Percentiles rank a stretch among this genome's conserved stretches.
These are phyloP conservation scores for Craterocephalus amniculus DNA, from an alignment of 2,797 vertebrate genomes.

Conservation along the genomic window DNA sequence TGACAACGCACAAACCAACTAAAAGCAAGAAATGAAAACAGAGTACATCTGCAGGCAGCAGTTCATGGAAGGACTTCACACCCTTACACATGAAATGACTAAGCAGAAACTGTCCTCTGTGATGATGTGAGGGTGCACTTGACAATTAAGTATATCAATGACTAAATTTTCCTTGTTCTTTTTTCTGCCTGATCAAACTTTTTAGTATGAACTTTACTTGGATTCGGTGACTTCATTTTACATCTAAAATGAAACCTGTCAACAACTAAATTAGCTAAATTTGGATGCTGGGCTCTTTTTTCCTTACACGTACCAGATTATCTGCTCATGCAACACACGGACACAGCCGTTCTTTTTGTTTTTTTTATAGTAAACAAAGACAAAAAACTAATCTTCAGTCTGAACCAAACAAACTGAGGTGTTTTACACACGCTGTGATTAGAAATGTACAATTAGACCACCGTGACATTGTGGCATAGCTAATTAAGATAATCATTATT, in stretches of 20 bases:
- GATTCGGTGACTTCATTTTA: too few species aligned
- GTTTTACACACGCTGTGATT: background rate
- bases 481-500: slow-evolving; percentile 31
- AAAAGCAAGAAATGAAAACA: background rate
- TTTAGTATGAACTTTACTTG: background rate
- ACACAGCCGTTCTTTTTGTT: background rate
- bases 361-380: background rate
- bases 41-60: background rate
- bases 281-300: too few species aligned
- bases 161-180: too few species aligned
- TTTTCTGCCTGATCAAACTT: background rate
- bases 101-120: background rate
- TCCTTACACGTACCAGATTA: background rate
- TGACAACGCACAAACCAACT: background rate
- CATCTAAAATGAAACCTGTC: too few species aligned
- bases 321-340: background rate
- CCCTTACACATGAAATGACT: background rate
- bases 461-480: slow-evolving; percentile 17
- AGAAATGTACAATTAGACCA: slow-evolving; percentile 19
- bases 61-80: background rate
- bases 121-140: too few species aligned
- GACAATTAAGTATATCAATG: too few species aligned
- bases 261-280: too few species aligned
- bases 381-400: background rate
- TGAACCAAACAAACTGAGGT: background rate